Base-by-base conservation (phyloP, 2,888 invertebrate genomes). In the Pyrrhosoma nymphula region DNA sequence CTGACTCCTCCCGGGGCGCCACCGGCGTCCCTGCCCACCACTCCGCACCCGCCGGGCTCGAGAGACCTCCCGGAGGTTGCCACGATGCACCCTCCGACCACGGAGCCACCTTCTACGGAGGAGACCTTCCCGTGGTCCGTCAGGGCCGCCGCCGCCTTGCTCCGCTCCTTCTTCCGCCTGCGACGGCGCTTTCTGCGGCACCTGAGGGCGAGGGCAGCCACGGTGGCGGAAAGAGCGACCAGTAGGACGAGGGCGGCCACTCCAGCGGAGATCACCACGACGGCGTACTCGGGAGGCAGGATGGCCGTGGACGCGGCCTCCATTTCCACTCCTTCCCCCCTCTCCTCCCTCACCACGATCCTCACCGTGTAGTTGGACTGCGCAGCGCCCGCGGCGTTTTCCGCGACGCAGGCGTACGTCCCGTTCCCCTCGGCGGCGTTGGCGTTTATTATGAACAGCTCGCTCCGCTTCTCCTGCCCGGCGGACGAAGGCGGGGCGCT, bases 161-260 rank as follows among this genome's bases (percentile, higher is more conserved):
- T 95, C 23, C 96, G 95, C 26, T 96, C 96, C 95, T 97, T 97
- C 95, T 96, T 96, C 91, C 98, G 98, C 96, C 98, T 97, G n/a
- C 98, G 97, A 95, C 98, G 98, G 96, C 98, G 97, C 90, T 39
- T 63, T 2, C 95, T 69, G 14, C 95, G 60, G 75, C 95, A 95
- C 23, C 95, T 97, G 95, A 99, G 97, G 26, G 98, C 98, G 0
- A 95, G 91, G 4, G 93, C 95, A 10, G 91, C 95, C 88, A 96
- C 95, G 47, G 96, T 95, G 12, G 98, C 98, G 91, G 98, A 97
- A 95, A 99, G 97, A 88, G 99, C 98, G 55, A 98, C 98, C 96
- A 99, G 98, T 97, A 99, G 99, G 16, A 98, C 98, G 95, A 99
- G 97, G 0, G 98, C 98, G 3, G 98, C 98, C 97, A 98, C 98